Conservation (phyloP, 2,113 vertebrate genomes). For the Semnornis frantzii region DNA sequence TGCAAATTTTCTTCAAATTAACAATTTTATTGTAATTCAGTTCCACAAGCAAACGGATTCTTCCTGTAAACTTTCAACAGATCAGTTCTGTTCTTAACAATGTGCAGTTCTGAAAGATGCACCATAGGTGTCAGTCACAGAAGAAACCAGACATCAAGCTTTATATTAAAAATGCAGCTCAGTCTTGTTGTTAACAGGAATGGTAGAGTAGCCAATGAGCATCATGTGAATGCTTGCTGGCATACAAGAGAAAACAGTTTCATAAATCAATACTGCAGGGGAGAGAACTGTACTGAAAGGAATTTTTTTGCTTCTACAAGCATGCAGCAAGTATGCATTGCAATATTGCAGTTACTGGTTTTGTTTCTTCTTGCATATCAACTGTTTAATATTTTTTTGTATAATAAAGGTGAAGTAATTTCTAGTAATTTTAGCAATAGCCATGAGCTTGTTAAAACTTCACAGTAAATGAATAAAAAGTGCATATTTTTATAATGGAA, state of each 20-base stretch:
- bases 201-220: background rate
- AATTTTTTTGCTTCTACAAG: background rate
- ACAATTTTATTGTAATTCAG: background rate
- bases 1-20: background rate
- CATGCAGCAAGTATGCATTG: background rate
- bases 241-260: background rate
- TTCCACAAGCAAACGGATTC: background rate
- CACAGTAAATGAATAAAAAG: background rate
- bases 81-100: background rate
- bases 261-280: background rate
- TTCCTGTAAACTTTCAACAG: background rate
- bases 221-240: background rate
- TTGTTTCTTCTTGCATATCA: background rate
- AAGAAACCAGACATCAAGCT: background rate
- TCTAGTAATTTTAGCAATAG: background rate
- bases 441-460: background rate
- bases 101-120: background rate
- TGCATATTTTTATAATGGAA: background rate
- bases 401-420: background rate
- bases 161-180: background rate
- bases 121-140: background rate
- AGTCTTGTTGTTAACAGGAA: accelerated
- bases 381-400: background rate
- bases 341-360: background rate
- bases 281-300: background rate